Base-by-base conservation (phyloP, 2,113 vertebrate species). In the Nesospiza acunhae region DNA sequence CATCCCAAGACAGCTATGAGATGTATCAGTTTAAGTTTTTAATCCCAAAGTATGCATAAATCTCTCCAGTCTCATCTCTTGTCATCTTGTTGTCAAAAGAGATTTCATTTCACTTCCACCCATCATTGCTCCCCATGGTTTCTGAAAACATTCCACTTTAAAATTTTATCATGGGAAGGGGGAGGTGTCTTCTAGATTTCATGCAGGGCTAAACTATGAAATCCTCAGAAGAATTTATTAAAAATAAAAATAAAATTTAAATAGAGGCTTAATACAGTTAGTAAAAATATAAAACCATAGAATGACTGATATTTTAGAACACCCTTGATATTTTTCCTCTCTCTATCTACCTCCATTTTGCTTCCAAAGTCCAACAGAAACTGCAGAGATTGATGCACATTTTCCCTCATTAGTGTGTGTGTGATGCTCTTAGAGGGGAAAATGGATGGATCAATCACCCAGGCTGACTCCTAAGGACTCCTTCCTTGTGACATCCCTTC, bases 41-140 rank as follows among this genome's bases (percentile, higher is more conserved):
- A 82, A 82, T 96, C 91, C 77, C 91, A 91, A 86, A 94, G 62
- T 63, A 90, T 53, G 58, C 95, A 89, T 97, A 96, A 95, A 93
- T 97, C 86, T 96, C 89, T 95, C 91, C 94, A 92, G 73, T 93
- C 89, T 94, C 70, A 7, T 91, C 97, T 96, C 89, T 91, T 97
- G 92, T 95, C 96, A 96, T 90, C 87, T 83, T 95, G 97, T 92
- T 98, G 96, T 98, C 98, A 97, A 96, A 97, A 97, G 93, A 93
- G 89, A 96, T 97, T 96, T 97, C 49, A 26, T 89, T 96, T 96
- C 92, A 84, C 62, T 93, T 96, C 92, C 41, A 31, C 63, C 44
- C 44, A 35, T 90, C 90, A 87, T 89, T 92, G 87, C 52, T 75
- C 77, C 87, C 63, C 63, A 27, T 46, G 31, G 80, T 64, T 96